Evolutionary conservation across 2,797 vertebrate species (phyloP), one percentile per base, ranked within the genome.

Genomic region (Hypotaenidia philippensis): DNA sequence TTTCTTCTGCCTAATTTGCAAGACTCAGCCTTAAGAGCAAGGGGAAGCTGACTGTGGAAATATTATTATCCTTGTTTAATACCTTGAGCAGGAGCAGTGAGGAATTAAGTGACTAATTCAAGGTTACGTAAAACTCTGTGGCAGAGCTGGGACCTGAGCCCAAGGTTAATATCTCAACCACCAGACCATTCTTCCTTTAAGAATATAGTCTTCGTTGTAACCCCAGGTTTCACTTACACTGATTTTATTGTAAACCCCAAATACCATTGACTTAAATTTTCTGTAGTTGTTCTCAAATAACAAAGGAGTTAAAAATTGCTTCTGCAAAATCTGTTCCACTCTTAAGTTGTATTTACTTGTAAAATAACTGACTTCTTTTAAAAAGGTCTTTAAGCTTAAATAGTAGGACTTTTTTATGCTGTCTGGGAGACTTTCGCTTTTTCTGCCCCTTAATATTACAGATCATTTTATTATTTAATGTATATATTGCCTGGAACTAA

Each of bases 161-260:
- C 53, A 68, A 72, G 65, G 82, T 81, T 91, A 94, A 65, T 88
- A 68, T 53, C 79, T 93, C 55, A 78, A 25, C 60, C 45, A 92
- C 64, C 47, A 77, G 50, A 72, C 18, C 0, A 2, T 89, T 78
- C 38, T 61, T 87, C 13, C n/a, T 61, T 57, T 53, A 80, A 40
- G 69, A 75, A 40, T 31, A 13, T 11, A 65, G n/a, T 20, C 52
- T 78, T 72, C 3, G 4, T 71, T 93, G 47, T 59, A 85, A 71
- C 20, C 38, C 26, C 26, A 25, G 9, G 52, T 72, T 87, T 93
- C 27, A 20, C 26, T 59, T 85, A 70, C 16, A 31, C 8, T 77
- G 60, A 87, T 92, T 90, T 80, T 80, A n/a, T 26, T 78, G 61
- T 57, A 93, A 71, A 91, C 71, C 41, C n/a, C 10, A 90, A 95